Base-by-base conservation (phyloP, 2,888 invertebrate species). In the Tetropium fuscum region DNA sequence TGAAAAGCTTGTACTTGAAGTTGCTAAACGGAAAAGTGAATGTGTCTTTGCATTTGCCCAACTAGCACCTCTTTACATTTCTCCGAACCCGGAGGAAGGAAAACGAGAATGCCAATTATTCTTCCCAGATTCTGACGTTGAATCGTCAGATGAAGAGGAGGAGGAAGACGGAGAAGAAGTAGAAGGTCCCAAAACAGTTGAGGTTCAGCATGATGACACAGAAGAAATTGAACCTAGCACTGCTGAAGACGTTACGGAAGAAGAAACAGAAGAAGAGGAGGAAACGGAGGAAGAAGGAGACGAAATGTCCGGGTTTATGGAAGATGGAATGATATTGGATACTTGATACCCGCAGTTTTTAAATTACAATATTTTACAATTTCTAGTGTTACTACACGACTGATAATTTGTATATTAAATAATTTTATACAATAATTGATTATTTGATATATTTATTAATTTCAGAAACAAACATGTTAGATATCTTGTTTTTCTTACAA, bases 61-160 rank as follows among this genome's bases (percentile, higher is more conserved):
- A 22, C 83, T 89, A 40, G 87, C 88, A 0, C 91, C 93, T 0
- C 81, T 87, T 15, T 90, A 89, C 76, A 87, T 90, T 41, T 90
- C 91, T 70, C 86, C 86, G 4, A 90, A 91, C 75, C 81, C 87
- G 0, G 87, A 87, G 2, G 83, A 85, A 36, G 92, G 92, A 0
- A 83, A 82, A 11, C 82, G 82, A 47, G 90, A 93, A 71, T 87
- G 89, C 53, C 80, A 82, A 2, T 75, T 84, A 58, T 90, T 91
- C 83, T 93, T 93, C 80, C 90, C 91, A 0, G 84, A 86, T 1
- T 88, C 85, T 1, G 89, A 87, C 75, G 86, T 85, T 61, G 85
- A 82, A 55, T 83, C 82, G 0, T 83, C 85, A 22, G 82, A 80
- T 27, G 78, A 78, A 27, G 67, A 65, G 11, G 72, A 72, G 8